Evolutionary conservation across 2,888 invertebrate genomes (phyloP).

Genomic region (Standfussiana lucernea): DNA sequence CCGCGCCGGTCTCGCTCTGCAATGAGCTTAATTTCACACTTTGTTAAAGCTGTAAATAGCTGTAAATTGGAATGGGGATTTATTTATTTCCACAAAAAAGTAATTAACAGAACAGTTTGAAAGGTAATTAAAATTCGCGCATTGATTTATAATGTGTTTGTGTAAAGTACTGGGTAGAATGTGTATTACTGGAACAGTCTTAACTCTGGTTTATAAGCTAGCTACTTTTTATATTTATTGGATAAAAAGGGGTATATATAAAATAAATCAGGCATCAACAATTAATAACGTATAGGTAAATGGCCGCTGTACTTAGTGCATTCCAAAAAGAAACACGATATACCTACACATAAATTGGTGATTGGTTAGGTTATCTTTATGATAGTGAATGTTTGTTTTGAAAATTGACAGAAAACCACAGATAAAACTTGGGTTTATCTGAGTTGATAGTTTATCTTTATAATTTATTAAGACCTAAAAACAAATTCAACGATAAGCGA

Average conservation of each 20-base stretch:
- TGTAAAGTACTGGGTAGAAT: not conserved
- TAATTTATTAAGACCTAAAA: not conserved
- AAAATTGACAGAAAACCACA: not conserved
- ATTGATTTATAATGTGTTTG: not conserved
- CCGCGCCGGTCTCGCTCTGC: not conserved
- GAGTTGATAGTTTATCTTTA: not conserved
- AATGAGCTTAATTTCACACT: conserved; percentile 28
- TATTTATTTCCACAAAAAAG: conserved; percentile 3
- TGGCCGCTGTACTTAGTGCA: not conserved
- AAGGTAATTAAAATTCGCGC: not conserved
- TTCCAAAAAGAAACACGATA: not conserved
- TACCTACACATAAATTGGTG: not conserved
- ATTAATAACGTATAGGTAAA: not conserved
- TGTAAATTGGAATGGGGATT: not conserved
- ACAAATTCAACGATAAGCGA: not conserved
- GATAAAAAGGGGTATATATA: not conserved
- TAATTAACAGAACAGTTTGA: conserved; percentile 14
- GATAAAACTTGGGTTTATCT: not conserved
- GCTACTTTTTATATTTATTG: not conserved
- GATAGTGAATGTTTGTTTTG: not conserved
- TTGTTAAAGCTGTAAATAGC: conserved; percentile 18
- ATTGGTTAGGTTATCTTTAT: not conserved
- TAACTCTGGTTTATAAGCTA: conserved; percentile 9
- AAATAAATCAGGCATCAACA: not conserved
- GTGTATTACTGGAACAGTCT: not conserved